Evolutionary conservation across 2,113 vertebrate species (phyloP).

Genomic region (Lepus europaeus): DNA sequence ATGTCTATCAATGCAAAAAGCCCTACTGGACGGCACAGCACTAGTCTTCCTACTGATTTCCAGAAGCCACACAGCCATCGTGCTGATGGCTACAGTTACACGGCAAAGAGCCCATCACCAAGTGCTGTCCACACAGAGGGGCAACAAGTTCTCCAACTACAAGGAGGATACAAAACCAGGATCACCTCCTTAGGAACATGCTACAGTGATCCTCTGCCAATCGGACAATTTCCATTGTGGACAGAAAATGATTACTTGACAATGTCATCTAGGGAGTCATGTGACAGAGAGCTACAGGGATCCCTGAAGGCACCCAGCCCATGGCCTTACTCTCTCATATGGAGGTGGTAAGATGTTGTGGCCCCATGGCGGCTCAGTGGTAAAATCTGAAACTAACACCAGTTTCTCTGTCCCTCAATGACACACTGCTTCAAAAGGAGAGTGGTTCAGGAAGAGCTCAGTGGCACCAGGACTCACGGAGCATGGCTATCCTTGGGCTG

Average conservation of each 20-base stretch:
- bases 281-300: neutral
- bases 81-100: neutral
- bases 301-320: neutral
- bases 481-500: neutral
- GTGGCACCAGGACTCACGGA: neutral
- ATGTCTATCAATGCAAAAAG: neutral
- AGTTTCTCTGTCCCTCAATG: neutral
- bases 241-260: neutral
- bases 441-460: neutral
- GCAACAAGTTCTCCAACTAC: neutral
- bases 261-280: neutral
- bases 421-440: neutral
- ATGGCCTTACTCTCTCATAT: neutral
- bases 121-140: neutral
- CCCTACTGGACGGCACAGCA: neutral
- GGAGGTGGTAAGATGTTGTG: neutral
- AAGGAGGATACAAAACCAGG: neutral
- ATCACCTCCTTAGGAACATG: neutral
- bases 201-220: neutral
- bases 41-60: conserved; percentile 27
- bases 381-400: neutral
- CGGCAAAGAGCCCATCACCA: neutral
- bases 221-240: neutral
- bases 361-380: neutral
- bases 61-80: neutral